Evolutionary conservation across 2,113 vertebrate genomes (phyloP).

Genomic region (Nothocercus nigrocapillus): DNA sequence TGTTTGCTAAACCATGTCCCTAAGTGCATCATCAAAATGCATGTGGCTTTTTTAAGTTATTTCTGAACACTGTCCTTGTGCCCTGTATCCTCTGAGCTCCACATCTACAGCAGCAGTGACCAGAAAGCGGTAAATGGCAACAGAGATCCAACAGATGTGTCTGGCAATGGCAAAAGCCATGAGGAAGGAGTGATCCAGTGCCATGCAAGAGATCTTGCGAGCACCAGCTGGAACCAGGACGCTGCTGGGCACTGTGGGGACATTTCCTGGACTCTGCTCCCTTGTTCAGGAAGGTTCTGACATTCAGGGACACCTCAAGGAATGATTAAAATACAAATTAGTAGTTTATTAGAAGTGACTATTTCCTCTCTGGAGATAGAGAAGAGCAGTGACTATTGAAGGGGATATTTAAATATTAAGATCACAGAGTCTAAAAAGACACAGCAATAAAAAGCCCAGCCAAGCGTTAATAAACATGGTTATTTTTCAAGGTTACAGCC

Average conservation of each 20-base stretch:
- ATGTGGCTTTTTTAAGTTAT: background rate
- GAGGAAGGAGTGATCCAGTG: background rate
- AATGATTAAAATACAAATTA: background rate
- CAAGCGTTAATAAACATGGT: constrained; percentile 49
- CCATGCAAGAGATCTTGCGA: background rate
- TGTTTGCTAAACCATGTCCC: too few species aligned
- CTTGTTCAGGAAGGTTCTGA: background rate
- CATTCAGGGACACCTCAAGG: background rate
- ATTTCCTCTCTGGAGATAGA: background rate
- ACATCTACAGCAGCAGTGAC: background rate
- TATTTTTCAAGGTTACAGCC: constrained; percentile 61
- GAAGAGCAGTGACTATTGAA: background rate
- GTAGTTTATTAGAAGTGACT: background rate
- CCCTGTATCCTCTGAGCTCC: background rate
- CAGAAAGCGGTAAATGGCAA: background rate
- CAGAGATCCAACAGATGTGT: fast-evolving
- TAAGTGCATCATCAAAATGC: background rate
- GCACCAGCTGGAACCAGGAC: background rate
- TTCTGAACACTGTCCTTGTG: background rate
- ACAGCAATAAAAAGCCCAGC: constrained; percentile 42
- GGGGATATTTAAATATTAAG: constrained; percentile 44
- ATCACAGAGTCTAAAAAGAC: constrained; percentile 45
- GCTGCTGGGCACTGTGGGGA: background rate
- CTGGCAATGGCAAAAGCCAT: background rate
- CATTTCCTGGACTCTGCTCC: background rate